Base-by-base conservation (phyloP, 2,113 vertebrate species). In the Progne subis region DNA sequence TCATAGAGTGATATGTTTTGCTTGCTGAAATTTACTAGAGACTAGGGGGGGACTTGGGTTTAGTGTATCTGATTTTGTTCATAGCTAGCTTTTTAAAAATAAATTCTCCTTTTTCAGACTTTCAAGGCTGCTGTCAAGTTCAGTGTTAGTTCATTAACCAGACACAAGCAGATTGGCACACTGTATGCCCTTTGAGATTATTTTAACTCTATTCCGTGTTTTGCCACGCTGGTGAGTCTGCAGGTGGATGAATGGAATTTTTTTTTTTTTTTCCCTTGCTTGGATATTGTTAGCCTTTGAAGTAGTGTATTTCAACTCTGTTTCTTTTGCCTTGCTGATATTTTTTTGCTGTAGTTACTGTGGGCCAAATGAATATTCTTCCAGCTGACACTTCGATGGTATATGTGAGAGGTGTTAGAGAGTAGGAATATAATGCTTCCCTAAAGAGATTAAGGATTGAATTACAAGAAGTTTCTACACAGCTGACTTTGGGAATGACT, bases 401-500 rank as follows among this genome's bases (percentile, higher is more conserved):
- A 5, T 89, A 60, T 91, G 14, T 25, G 59, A 71, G 56, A 46
- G 75, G 37, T 90, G 57, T 59, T 82, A n/a, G 31, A 49, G 63
- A 90, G 57, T 39, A 41, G 90, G 85, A 93, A 90, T 96, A 80
- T 80, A 92, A 69, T 72, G 87, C 87, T 87, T 19, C 25, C 13
- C 49, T 95, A 41, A 82, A 96, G 88, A 72, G 88, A 77, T 86
- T 50, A 69, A 69, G 82, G 94, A 90, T 96, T 96, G 71, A 88
- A 43, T 96, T 97, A 96, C 92, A 88, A 86, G 94, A 82, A 74
- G 85, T 93, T 82, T 95, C 46, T 93, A 74, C 79, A 26, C 79
- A 92, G 96, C 88, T 97, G 96, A 93, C 71, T 96, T 80, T 63
- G 50, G 59, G 64, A 90, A 53, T 94, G 96, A 95, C 95, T 96